A percentile compares a stretch with the other conserved stretches of the same genome.
phyloP scores from a whole-genome alignment of 64 coral and sea anemone species.

The Stylophora pistillata region DNA sequence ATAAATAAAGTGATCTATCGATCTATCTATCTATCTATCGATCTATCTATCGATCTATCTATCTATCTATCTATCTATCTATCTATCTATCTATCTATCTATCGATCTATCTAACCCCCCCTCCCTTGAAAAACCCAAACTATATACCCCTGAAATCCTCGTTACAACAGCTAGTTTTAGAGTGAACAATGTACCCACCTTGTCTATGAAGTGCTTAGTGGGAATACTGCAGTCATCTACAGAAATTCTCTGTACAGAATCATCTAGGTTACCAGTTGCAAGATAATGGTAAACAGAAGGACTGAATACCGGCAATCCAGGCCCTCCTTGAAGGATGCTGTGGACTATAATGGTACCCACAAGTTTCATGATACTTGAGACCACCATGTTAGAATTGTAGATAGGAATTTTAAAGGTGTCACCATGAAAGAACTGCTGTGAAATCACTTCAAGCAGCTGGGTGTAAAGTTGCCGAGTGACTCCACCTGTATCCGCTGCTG shows the following conservation, averaged over 20 bases:
- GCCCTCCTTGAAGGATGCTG: conserved; percentile 32
- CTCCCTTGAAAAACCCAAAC: too few relatives aligned
- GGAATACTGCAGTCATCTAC: conserved; percentile 33
- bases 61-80: too few relatives aligned
- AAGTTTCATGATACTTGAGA: conserved; percentile 39
- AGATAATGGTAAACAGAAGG: conserved; percentile 52
- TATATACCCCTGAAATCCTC: too few relatives aligned
- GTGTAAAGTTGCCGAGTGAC: conserved; percentile 34
- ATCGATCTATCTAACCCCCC: too few relatives aligned
- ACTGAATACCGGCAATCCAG: conserved; percentile 48
- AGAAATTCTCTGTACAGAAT: conserved; percentile 19
- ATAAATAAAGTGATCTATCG: too few relatives aligned
- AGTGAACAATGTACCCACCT: conserved; percentile 26
- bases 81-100: too few relatives aligned
- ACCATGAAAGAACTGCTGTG: conserved; percentile 38
- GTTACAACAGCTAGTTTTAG: not conserved
- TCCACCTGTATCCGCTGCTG: conserved; percentile 45
- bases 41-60: too few relatives aligned
- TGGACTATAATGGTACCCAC: conserved; percentile 32
- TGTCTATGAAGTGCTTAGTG: conserved; percentile 32
- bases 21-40: too few relatives aligned
- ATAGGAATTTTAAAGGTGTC: conserved; percentile 34
- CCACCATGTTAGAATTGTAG: conserved; percentile 47
- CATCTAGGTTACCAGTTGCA: conserved; percentile 44
- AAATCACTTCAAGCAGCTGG: conserved; percentile 35